Evolutionary conservation across 2,797 vertebrate genomes (phyloP).

Genomic region (Clarias laeviceps): DNA sequence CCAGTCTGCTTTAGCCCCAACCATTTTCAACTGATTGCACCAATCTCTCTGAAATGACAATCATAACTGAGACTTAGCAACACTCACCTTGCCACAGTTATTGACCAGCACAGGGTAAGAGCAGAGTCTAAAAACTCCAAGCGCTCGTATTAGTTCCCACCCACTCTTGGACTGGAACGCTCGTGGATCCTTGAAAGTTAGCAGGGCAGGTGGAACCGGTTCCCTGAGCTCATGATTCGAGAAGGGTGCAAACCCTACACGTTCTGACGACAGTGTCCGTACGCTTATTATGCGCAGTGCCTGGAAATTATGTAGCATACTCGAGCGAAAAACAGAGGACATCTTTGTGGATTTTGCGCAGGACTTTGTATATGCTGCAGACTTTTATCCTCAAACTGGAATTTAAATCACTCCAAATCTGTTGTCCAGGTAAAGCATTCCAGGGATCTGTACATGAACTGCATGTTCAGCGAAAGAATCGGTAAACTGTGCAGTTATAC

Average conservation of each 20-base stretch:
- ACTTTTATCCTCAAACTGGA: neutral
- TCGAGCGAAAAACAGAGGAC: conserved; percentile 55
- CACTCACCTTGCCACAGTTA: conserved; percentile 80
- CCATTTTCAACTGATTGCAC: neutral
- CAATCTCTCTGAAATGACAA: neutral
- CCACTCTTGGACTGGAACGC: conserved; percentile 81
- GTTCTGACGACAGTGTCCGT: conserved; percentile 39
- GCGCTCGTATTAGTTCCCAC: conserved; percentile 77
- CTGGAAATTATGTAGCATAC: conserved; percentile 47
- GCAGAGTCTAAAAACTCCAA: conserved; percentile 81
- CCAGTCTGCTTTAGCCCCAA: neutral
- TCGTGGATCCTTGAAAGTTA: conserved; percentile 78
- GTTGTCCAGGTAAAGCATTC: neutral
- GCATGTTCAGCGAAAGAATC: neutral
- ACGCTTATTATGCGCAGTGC: conserved; percentile 57
- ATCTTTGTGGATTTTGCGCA: conserved; percentile 26
- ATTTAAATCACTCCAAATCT: neutral
- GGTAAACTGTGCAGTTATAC: neutral
- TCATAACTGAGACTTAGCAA: neutral
- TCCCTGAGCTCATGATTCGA: neutral
- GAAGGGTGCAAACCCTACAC: neutral
- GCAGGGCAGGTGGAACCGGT: conserved; percentile 32
- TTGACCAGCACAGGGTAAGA: conserved; percentile 81
- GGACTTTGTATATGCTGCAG: neutral
- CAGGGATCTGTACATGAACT: neutral